A percentile compares a stretch with the other conserved stretches of the same genome.
phyloP scores from a whole-genome alignment of 1,140 invertebrate species.

The Carcinoscorpius rotundicauda region DNA sequence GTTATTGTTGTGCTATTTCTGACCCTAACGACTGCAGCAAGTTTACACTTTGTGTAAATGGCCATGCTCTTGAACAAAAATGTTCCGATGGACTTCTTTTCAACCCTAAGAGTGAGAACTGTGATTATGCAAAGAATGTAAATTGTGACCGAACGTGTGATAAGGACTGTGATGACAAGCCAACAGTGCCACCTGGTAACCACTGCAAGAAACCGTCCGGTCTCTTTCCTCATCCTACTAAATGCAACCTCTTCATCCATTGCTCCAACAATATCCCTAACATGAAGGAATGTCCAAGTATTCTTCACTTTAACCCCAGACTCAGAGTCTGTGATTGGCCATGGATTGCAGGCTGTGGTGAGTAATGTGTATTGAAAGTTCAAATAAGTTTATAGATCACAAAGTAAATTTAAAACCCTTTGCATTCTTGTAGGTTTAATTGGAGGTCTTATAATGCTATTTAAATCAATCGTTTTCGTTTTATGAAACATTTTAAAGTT shows the following conservation, averaged over 20 bases:
- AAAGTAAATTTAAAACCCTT: no score
- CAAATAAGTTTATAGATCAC: no score
- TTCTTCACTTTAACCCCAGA: conserved; percentile 23
- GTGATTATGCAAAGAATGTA: conserved; percentile 11
- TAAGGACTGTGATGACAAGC: no score
- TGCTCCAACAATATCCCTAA: conserved; percentile 23
- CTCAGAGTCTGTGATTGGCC: conserved; percentile 25
- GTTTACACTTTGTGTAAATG: conserved; percentile 9
- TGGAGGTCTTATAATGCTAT: no score
- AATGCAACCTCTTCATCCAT: conserved; percentile 23
- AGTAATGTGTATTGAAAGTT: no score
- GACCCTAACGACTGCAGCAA: conserved; percentile 9
- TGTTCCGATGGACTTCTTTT: conserved; percentile 12
- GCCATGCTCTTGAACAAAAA: background rate
- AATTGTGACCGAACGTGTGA: background rate
- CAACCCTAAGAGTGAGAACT: conserved; percentile 6
- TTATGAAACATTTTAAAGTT: no score
- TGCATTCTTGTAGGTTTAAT: no score
- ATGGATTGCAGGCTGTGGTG: conserved; percentile 9
- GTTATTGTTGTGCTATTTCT: conserved; percentile 7
- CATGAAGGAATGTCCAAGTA: conserved; percentile 21
- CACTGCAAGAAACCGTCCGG: background rate
- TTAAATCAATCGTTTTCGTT: no score
- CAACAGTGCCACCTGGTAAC: no score
- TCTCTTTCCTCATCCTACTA: conserved; percentile 4